Evolutionary conservation across 1,140 invertebrate species (phyloP).

Genomic region (Bombus fervidus): DNA sequence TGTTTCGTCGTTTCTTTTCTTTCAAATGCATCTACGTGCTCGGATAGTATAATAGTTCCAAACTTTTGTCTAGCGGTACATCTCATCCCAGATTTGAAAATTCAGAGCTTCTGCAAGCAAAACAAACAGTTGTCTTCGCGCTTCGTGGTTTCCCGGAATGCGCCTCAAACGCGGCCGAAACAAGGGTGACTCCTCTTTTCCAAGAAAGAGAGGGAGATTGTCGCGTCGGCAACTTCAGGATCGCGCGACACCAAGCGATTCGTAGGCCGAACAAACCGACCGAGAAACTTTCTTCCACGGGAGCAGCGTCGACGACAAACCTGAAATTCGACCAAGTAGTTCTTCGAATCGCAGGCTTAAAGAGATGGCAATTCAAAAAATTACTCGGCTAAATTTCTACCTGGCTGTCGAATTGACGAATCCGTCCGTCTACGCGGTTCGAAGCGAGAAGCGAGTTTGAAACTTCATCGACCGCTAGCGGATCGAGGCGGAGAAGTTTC

Average conservation of each 20-base stretch:
- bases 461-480: neutral
- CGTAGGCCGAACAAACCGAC: conserved; percentile 6
- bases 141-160: neutral
- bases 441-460: neutral
- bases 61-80: neutral
- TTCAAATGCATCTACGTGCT: neutral
- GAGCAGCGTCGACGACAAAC: neutral
- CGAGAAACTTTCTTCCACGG: neutral
- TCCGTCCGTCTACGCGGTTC: neutral
- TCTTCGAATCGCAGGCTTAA: neutral
- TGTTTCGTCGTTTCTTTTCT: too few species aligned
- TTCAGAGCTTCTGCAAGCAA: neutral
- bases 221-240: neutral
- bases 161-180: neutral
- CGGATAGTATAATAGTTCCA: neutral
- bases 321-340: conserved; percentile 19
- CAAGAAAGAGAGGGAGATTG: neutral
- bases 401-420: conserved; percentile 26
- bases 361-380: neutral
- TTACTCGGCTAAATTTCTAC: neutral
- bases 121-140: neutral
- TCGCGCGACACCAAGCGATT: neutral
- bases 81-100: neutral
- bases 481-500: conserved; percentile 25
- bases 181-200: neutral